These are phyloP conservation scores for Phymanthus crucifer DNA, from an alignment of 92 coral and sea anemone species.

Conservation along the genomic window DNA sequence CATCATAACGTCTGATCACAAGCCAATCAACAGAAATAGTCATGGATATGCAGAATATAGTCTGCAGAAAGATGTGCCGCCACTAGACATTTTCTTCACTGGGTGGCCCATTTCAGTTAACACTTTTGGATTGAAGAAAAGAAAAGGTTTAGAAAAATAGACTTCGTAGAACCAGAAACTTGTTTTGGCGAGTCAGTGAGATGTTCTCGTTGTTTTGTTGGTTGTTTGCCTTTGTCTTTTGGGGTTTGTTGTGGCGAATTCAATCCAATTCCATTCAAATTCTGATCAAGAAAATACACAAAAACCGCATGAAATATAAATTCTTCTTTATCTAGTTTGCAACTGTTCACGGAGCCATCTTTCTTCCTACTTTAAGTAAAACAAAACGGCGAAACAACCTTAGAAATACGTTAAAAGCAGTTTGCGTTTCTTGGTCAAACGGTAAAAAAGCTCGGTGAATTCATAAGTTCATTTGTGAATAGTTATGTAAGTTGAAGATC, in stretches of 20 bases:
- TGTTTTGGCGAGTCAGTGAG: background rate
- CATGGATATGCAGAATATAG: background rate
- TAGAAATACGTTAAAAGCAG: background rate
- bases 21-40: background rate
- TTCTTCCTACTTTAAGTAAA: background rate
- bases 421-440: background rate
- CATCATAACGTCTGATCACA: slow-evolving; percentile 7
- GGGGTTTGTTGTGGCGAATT: background rate
- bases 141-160: no score
- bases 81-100: background rate
- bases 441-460: slow-evolving; percentile 11
- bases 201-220: background rate
- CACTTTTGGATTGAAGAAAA: no score
- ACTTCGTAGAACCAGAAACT: background rate
- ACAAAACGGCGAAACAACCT: background rate
- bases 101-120: no score
- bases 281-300: background rate
- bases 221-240: background rate
- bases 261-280: background rate
- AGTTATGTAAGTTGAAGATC: slow-evolving; percentile 29
- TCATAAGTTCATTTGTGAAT: slow-evolving; percentile 30
- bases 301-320: background rate
- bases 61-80: background rate
- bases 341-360: background rate
- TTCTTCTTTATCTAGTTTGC: background rate